Evolutionary conservation across 2,888 invertebrate genomes (phyloP).

Genomic region (Tuberolachnus salignus): DNA sequence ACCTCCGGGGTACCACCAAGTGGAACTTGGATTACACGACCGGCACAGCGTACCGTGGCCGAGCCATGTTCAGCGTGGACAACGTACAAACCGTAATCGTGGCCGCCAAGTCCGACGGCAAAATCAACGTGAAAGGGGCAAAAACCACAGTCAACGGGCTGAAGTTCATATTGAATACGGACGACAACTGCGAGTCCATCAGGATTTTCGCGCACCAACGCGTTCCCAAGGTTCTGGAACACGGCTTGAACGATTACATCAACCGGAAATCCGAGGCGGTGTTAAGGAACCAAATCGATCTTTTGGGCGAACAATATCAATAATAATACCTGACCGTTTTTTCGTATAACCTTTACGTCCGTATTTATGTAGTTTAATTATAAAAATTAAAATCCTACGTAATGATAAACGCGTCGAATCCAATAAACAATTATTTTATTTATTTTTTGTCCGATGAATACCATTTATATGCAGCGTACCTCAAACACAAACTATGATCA

Average conservation of each 20-base stretch:
- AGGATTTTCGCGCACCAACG: neutral
- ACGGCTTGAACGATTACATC: neutral
- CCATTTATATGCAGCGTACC: too few species aligned
- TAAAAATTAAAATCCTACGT: too few species aligned
- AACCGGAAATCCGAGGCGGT: neutral
- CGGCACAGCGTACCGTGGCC: conserved; percentile 13
- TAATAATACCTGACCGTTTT: neutral
- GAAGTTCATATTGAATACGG: conserved; percentile 5
- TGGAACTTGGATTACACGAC: conserved; percentile 23
- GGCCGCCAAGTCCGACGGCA: neutral
- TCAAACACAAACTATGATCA: too few species aligned
- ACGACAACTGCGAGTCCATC: conserved; percentile 19
- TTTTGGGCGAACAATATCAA: conserved; percentile 7
- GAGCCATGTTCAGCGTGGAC: neutral
- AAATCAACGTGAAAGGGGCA: neutral
- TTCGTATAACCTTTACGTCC: too few species aligned
- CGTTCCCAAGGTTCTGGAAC: conserved; percentile 17
- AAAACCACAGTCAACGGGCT: conserved; percentile 30
- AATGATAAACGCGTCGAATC: too few species aligned
- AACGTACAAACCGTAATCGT: conserved; percentile 19
- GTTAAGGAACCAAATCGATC: neutral
- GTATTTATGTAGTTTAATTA: too few species aligned
- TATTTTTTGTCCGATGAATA: too few species aligned
- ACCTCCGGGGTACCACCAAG: neutral
- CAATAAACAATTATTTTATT: too few species aligned